Conservation (phyloP, 2,888 invertebrate species). For the Doris montereyensis region DNA sequence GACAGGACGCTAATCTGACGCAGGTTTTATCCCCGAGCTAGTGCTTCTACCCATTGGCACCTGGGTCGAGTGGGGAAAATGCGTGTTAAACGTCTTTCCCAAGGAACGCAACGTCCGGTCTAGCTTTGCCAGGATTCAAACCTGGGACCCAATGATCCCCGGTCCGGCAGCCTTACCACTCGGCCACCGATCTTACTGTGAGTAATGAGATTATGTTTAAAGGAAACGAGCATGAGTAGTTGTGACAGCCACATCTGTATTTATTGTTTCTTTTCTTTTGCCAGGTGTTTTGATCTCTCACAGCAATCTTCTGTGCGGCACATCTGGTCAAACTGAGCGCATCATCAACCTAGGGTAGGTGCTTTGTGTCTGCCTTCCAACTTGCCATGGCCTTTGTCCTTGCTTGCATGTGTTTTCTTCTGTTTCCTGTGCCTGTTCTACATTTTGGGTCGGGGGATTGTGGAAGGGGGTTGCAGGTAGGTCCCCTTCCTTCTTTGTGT, state of each 20-base stretch:
- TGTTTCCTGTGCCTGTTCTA: neutral
- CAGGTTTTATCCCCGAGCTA: too few species aligned
- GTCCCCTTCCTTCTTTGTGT: neutral
- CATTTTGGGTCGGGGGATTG: neutral
- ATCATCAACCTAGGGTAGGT: conserved; percentile 70
- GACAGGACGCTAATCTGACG: too few species aligned
- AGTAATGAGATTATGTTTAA: neutral
- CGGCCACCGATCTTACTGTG: too few species aligned
- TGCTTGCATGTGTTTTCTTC: neutral
- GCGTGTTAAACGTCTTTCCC: too few species aligned
- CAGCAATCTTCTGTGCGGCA: conserved; percentile 74
- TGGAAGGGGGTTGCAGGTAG: neutral
- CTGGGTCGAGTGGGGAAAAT: too few species aligned
- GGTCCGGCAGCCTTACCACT: too few species aligned
- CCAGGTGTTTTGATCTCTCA: conserved; percentile 74
- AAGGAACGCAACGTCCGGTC: too few species aligned
- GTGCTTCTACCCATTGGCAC: too few species aligned
- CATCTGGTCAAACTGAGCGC: conserved; percentile 72
- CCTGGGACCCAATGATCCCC: too few species aligned
- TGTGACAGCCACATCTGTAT: neutral
- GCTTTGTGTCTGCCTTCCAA: too few species aligned
- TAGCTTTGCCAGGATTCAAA: too few species aligned
- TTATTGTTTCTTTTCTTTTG: conserved; percentile 30
- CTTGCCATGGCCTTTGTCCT: neutral
- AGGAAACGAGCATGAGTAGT: neutral